These are phyloP conservation scores for Meta bourneti DNA, from an alignment of 2,888 invertebrate genomes.

Conservation along the genomic window DNA sequence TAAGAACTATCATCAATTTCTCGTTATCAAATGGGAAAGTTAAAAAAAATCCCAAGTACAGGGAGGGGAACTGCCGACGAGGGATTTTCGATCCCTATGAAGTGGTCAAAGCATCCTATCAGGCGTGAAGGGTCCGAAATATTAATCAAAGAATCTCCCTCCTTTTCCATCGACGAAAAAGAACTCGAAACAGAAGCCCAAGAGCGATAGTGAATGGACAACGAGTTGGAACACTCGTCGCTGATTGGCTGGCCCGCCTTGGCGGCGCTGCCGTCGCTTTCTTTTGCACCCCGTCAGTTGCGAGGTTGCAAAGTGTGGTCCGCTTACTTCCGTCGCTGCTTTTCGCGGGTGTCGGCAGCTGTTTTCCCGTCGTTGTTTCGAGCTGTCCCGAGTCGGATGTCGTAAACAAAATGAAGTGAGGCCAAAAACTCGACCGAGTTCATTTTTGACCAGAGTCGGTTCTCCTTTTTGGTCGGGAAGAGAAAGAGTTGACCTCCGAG, in stretches of 20 bases:
- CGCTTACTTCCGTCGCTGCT: constrained; percentile 51
- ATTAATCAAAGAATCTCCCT: constrained; percentile 64
- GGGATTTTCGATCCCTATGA: not conserved
- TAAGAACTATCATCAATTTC: not conserved
- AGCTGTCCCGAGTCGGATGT: not conserved
- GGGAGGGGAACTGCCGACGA: not conserved
- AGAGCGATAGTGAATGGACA: constrained; percentile 73
- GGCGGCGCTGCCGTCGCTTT: constrained; percentile 56
- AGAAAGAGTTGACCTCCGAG: no score
- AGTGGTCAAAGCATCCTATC: constrained; percentile 18
- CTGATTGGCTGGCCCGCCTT: constrained; percentile 55
- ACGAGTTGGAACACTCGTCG: constrained; percentile 69
- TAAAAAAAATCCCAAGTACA: not conserved
- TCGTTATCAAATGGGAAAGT: not conserved
- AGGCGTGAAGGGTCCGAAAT: constrained; percentile 26
- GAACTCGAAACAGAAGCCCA: constrained; percentile 57
- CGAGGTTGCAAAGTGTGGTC: constrained; percentile 14
- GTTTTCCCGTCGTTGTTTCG: constrained; percentile 2
- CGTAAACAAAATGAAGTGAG: not conserved
- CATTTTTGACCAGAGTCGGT: no score
- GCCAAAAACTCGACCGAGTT: no score
- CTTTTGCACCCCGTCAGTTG: constrained; percentile 48
- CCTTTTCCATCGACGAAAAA: constrained; percentile 28
- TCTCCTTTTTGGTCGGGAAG: no score
- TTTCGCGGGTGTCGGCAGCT: constrained; percentile 31